Percentiles rank a stretch among this genome's conserved stretches.
phyloP scores from a whole-genome alignment of 2,113 vertebrate genomes.

The Setophaga coronata region DNA sequence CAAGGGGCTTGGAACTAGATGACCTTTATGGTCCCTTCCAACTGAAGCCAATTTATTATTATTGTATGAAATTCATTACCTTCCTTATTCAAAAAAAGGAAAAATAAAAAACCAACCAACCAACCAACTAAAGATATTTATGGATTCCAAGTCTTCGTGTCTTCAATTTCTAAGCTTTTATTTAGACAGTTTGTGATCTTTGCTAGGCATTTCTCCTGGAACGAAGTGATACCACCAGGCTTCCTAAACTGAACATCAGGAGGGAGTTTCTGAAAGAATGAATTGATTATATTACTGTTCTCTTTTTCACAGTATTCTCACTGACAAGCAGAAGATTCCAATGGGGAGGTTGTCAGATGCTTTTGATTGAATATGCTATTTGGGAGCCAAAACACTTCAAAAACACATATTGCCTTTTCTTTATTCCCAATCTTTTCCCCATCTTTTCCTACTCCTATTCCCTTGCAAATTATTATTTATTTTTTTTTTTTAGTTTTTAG shows the following conservation, averaged over 20 bases:
- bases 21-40: neutral
- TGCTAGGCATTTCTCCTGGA: neutral
- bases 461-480: neutral
- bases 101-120: fast-evolving
- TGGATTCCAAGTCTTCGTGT: neutral
- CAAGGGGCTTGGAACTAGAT: neutral
- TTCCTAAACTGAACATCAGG: constrained; percentile 24
- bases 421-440: neutral
- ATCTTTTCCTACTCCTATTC: neutral
- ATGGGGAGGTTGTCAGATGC: constrained; percentile 24
- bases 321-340: constrained; percentile 36
- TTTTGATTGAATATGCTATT: constrained; percentile 39
- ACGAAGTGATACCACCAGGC: neutral
- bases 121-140: neutral
- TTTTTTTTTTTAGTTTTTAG: neutral
- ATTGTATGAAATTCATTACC: neutral
- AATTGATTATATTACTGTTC: constrained; percentile 31
- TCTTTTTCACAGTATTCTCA: neutral
- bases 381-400: constrained; percentile 36
- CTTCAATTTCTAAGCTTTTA: neutral
- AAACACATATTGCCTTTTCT: neutral
- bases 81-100: neutral
- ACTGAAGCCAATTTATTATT: neutral
- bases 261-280: neutral
- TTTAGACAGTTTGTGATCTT: neutral